phyloP scores from a whole-genome alignment of 2,888 invertebrate species.

The Dryobotodes eremita region DNA sequence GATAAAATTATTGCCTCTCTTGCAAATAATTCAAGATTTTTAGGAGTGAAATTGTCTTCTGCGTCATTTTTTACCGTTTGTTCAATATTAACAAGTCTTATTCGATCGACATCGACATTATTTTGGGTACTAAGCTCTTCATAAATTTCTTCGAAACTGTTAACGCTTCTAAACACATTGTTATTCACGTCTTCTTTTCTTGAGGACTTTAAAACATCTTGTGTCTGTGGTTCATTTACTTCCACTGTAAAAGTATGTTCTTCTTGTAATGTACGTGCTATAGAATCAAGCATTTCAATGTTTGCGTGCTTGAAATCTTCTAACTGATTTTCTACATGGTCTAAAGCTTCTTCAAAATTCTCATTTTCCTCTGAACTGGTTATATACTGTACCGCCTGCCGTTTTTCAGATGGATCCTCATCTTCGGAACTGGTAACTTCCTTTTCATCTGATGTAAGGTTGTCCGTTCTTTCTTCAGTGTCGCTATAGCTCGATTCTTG shows the following conservation, averaged over 20 bases:
- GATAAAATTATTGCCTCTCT: conserved; percentile 73
- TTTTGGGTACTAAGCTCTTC: conserved; percentile 77
- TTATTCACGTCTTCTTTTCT: conserved; percentile 81
- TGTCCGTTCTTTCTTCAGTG: conserved; percentile 79
- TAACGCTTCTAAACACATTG: conserved; percentile 81
- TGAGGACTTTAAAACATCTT: conserved; percentile 29
- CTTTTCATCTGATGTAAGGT: conserved; percentile 83
- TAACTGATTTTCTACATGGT: conserved; percentile 84
- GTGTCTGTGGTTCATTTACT: conserved; percentile 63
- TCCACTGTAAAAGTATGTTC: conserved; percentile 80
- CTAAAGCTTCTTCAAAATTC: conserved; percentile 88
- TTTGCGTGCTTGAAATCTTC: conserved; percentile 85
- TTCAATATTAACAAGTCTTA: conserved; percentile 7
- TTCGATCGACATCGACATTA: conserved; percentile 17
- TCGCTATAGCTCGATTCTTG: conserved; percentile 84
- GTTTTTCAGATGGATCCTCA: conserved; percentile 55
- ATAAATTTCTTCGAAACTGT: conserved; percentile 88
- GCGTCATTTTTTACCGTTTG: conserved; percentile 6
- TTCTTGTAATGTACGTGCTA: conserved; percentile 86
- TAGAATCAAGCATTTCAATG: conserved; percentile 86
- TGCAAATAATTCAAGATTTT: conserved; percentile 54
- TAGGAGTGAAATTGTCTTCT: conserved; percentile 12
- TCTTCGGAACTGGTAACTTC: conserved; percentile 76
- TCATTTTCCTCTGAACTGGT: conserved; percentile 89
- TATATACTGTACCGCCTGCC: conserved; percentile 65